Evolutionary conservation across 2,797 vertebrate genomes (phyloP).

Genomic region (Lutjanus campechanus): DNA sequence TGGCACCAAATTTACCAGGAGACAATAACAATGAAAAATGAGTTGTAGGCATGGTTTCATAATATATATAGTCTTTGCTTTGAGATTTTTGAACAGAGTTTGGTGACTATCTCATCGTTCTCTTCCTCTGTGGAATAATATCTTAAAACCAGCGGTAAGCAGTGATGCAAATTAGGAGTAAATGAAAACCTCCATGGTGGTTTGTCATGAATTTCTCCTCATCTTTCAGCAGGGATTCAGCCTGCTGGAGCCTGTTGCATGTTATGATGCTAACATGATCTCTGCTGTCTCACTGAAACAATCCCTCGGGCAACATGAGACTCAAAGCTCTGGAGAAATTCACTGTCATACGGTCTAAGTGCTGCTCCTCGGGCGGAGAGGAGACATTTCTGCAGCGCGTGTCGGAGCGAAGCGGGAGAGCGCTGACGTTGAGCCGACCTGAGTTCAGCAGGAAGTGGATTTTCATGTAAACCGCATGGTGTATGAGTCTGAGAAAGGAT

Average conservation of each 20-base stretch:
- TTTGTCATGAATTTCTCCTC: neutral
- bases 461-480: slow-evolving; percentile 42
- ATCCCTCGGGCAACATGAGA: slow-evolving; percentile 12
- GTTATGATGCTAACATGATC: slow-evolving; percentile 1
- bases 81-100: neutral
- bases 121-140: neutral
- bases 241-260: slow-evolving; percentile 20
- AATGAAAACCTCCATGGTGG: neutral
- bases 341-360: neutral
- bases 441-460: slow-evolving; percentile 48
- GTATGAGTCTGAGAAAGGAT: neutral
- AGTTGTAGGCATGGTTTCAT: neutral
- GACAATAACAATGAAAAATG: neutral
- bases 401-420: neutral
- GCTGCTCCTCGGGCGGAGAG: neutral
- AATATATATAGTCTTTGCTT: neutral
- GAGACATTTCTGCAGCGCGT: neutral
- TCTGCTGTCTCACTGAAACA: neutral
- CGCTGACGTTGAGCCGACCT: neutral
- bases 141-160: neutral
- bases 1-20: neutral
- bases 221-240: neutral
- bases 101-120: neutral
- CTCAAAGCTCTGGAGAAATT: slow-evolving; percentile 26
- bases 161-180: neutral